Conservation (phyloP, 2,888 invertebrate genomes). For the Monochamus alternatus region DNA sequence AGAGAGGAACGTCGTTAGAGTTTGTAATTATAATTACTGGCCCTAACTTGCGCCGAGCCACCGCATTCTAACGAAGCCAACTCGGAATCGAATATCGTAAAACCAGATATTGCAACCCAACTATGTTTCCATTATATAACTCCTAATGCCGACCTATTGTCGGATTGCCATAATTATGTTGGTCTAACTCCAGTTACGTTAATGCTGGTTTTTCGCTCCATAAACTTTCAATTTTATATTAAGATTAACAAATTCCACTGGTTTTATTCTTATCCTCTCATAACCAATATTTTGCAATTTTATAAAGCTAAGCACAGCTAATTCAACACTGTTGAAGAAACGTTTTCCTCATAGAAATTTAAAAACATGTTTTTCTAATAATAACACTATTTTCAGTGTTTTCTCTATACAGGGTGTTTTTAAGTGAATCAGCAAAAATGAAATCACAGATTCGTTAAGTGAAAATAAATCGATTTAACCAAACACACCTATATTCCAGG, state of each 20-base stretch:
- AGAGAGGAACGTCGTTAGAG: constrained; percentile 48
- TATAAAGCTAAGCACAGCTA: too few species aligned
- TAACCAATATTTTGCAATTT: too few species aligned
- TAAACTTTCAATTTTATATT: not conserved
- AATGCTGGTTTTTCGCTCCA: not conserved
- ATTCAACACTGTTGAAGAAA: too few species aligned
- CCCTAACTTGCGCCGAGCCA: constrained; percentile 59
- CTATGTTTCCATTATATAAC: constrained; percentile 55
- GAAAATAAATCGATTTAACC: too few species aligned
- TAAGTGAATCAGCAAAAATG: too few species aligned
- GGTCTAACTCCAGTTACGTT: not conserved
- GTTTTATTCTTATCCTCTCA: too few species aligned
- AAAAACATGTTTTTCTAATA: too few species aligned
- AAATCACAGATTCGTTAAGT: too few species aligned
- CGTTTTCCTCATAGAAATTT: too few species aligned
- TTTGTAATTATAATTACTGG: constrained; percentile 64
- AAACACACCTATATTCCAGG: too few species aligned
- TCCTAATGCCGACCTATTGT: constrained; percentile 43
- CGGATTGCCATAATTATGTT: constrained; percentile 39
- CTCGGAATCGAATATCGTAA: constrained; percentile 59
- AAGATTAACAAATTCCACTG: not conserved
- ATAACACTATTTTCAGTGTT: too few species aligned
- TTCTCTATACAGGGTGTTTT: too few species aligned
- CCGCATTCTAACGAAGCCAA: constrained; percentile 56
- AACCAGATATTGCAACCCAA: constrained; percentile 59